Evolutionary conservation across 2,113 vertebrate species (phyloP), one percentile per base, ranked within the genome.

Genomic region (Onychorhynchus coronatus): DNA sequence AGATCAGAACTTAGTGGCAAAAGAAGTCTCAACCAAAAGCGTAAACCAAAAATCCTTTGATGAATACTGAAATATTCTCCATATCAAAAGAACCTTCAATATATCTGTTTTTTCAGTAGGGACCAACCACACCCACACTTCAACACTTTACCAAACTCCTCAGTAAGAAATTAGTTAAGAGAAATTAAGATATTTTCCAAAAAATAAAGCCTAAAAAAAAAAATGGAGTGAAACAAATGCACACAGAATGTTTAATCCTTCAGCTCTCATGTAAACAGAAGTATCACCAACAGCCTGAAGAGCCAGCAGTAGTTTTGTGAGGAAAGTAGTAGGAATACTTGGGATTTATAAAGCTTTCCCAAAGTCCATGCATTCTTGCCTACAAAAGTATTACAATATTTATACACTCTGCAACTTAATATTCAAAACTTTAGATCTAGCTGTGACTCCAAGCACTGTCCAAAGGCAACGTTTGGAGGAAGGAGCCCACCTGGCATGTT

Each of bases 231-330:
- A 75, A 81, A 23, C 2, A 12, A 16, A 37, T 5, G 31, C 8
- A 12, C 6, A 41, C 7, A 13, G 17, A 89, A 42, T 12, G 1
- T 37, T 76, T 42, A 12, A 27, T 50, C 27, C 49, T 63, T 63
- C 55, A 76, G 9, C 7, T 46, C 15, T 33, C 41, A 50, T 1
- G 1, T 33, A 42, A 50, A 58, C 1, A 0, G 6, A 30, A 39
- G 7, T 22, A 62, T 20, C 42, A 52, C 10, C 42, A 80, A 28
- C 11, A 49, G 35, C 3, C 27, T 66, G 53, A 67, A 71, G 49
- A 35, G 33, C 2, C 16, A 50, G 8, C 7, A 70, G 27, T 9
- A 25, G 4, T 52, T 94, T 67, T 65, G 5, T 70, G 12, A 47
- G 37, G 28, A 76, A 96, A 62, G 80, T 1, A 46, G 5, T 6